These are phyloP conservation scores for Eutrigla gurnardus DNA, from an alignment of 2,797 vertebrate species.

Conservation along the genomic window DNA sequence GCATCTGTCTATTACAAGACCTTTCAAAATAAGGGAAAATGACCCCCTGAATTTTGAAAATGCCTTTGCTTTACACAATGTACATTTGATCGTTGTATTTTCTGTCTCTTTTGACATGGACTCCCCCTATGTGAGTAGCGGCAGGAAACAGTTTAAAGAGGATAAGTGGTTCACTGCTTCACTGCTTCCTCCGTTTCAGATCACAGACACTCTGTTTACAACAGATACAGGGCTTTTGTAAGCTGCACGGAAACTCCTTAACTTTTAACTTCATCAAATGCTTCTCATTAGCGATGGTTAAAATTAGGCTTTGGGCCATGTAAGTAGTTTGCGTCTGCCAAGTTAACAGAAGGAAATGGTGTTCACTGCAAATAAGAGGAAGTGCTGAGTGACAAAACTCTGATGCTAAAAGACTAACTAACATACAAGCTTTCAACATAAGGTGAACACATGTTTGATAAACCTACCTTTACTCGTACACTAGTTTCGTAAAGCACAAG, in stretches of 20 bases:
- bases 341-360: conserved; percentile 5
- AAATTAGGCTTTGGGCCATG: not conserved
- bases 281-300: not conserved
- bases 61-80: not conserved
- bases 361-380: conserved; percentile 4
- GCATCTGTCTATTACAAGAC: not conserved
- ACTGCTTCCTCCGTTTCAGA: conserved; percentile 29
- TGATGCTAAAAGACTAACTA: not conserved
- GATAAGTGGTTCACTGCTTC: not conserved
- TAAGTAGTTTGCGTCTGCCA: not conserved
- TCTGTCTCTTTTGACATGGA: not conserved
- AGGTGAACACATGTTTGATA: not conserved
- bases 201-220: not conserved
- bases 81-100: not conserved
- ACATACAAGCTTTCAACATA: not conserved
- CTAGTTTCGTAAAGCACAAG: too few relatives aligned
- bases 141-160: conserved; percentile 14
- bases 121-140: too few relatives aligned
- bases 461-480: too few relatives aligned
- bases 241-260: not conserved
- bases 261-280: not conserved
- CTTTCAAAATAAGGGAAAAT: not conserved
- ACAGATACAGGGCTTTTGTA: not conserved
- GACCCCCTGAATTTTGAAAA: not conserved
- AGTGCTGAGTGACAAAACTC: conserved; percentile 1